phyloP scores from a whole-genome alignment of 2,797 vertebrate species.

The Florisuga fusca region DNA sequence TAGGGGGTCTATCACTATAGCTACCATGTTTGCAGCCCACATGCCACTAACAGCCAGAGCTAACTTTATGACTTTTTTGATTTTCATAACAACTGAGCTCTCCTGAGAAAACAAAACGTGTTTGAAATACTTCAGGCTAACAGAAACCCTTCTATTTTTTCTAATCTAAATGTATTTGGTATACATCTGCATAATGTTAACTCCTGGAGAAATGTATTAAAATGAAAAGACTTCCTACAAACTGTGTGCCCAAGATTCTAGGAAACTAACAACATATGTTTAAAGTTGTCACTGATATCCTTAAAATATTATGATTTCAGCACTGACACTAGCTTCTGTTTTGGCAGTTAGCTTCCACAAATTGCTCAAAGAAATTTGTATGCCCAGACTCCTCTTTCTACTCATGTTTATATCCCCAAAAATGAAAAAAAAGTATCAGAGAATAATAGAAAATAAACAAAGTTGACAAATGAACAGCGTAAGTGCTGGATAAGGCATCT shows the following conservation, averaged over 20 bases:
- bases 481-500: neutral
- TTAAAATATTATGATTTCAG: neutral
- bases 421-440: neutral
- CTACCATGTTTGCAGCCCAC: neutral
- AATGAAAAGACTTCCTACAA: neutral
- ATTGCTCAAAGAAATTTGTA: neutral
- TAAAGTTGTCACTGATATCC: neutral
- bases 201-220: neutral
- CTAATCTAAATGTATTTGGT: neutral
- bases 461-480: neutral
- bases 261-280: neutral
- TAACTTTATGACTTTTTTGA: neutral
- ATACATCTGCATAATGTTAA: neutral
- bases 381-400: neutral
- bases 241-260: neutral
- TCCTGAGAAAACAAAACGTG: neutral
- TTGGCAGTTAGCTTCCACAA: neutral
- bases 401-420: neutral
- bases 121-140: neutral
- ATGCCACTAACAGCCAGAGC: neutral
- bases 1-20: neutral
- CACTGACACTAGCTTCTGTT: neutral
- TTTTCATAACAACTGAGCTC: neutral
- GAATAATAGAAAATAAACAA: neutral
- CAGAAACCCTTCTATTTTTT: neutral